Percentiles rank a stretch among this genome's conserved stretches.
Conservation (phyloP, 1,140 invertebrate species). For the Eufriesea mexicana region DNA sequence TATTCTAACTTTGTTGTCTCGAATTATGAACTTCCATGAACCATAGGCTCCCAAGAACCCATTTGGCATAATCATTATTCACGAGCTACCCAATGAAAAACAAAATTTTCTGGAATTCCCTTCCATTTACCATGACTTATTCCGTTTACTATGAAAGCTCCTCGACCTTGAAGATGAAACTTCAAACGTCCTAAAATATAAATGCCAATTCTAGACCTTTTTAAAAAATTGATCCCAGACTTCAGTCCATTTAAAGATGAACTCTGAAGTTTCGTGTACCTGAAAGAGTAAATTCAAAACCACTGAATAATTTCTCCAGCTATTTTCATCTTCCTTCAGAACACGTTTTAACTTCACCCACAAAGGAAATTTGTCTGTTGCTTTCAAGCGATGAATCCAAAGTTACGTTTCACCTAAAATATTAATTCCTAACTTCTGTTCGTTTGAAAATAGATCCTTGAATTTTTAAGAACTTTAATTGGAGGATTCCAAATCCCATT, state of each 20-base stretch:
- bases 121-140: neutral
- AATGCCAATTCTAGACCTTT: neutral
- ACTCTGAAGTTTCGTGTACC: neutral
- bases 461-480: too few relatives aligned
- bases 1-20: neutral
- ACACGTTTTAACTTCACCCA: too few relatives aligned
- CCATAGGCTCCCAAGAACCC: neutral
- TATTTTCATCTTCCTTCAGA: too few relatives aligned
- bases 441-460: too few relatives aligned
- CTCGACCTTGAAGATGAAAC: neutral
- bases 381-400: too few relatives aligned
- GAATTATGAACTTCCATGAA: neutral
- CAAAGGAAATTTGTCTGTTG: too few relatives aligned
- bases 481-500: too few relatives aligned
- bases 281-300: neutral
- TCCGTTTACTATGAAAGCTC: neutral
- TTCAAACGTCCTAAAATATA: neutral
- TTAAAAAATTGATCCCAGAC: neutral
- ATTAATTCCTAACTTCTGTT: too few relatives aligned
- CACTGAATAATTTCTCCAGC: neutral
- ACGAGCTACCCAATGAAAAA: neutral
- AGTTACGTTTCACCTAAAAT: too few relatives aligned
- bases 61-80: neutral
- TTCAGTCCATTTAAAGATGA: neutral
- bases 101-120: neutral